A percentile compares a stretch with the other conserved stretches of the same genome.
Conservation (phyloP, 2,113 vertebrate genomes). For the Smithornis capensis region DNA sequence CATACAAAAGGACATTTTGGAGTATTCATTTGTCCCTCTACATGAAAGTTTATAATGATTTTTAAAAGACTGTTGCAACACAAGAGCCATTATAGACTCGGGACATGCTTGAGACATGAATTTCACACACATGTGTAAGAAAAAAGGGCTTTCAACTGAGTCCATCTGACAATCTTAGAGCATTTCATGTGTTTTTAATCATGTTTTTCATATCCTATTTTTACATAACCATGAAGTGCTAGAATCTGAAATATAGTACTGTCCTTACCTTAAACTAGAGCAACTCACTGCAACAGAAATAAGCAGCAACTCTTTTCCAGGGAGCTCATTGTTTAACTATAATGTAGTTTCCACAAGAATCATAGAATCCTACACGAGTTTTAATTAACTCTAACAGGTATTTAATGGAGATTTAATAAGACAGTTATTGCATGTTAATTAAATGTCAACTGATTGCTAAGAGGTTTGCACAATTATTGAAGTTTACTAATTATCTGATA, state of each 20-base stretch:
- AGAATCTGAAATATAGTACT: background rate
- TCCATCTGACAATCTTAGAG: background rate
- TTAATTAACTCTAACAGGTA: conserved; percentile 81
- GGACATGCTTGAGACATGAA: background rate
- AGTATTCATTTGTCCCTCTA: background rate
- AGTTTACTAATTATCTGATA: conserved; percentile 82
- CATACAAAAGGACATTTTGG: background rate
- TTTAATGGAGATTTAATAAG: conserved; percentile 83
- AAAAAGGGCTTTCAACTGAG: background rate
- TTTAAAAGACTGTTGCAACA: background rate
- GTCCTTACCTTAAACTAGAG: background rate
- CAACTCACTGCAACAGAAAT: background rate
- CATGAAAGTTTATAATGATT: background rate
- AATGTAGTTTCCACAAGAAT: conserved; percentile 61
- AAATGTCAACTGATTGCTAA: conserved; percentile 81
- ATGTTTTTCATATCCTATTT: background rate
- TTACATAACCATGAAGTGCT: background rate
- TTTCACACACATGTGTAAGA: background rate
- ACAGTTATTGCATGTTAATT: conserved; percentile 85
- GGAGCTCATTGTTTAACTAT: conserved; percentile 12
- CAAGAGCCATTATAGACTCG: background rate
- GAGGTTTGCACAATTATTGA: conserved; percentile 79
- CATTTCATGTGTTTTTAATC: background rate
- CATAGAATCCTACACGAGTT: conserved; percentile 51
- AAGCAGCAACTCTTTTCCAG: background rate